phyloP scores from a whole-genome alignment of 2,797 vertebrate species.

The Strix occidentalis region DNA sequence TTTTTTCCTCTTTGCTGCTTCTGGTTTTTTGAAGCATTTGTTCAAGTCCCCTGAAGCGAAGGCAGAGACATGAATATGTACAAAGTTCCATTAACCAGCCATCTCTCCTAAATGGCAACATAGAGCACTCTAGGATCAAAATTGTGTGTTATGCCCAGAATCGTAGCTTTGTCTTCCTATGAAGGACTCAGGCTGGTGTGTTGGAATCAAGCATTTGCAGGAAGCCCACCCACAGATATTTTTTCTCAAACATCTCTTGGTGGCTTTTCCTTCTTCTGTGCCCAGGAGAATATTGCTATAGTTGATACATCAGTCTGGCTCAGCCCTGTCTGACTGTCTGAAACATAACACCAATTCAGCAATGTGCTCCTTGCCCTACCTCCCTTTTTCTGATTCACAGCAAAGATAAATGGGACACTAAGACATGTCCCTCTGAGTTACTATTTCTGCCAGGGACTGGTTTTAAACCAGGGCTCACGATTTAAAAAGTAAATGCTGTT shows the following conservation, averaged over 20 bases:
- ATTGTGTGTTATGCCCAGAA: background rate
- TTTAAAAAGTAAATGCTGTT: background rate
- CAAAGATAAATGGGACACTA: background rate
- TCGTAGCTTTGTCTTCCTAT: background rate
- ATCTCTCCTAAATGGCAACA: background rate
- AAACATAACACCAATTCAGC: slow-evolving; percentile 2
- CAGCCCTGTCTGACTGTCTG: background rate
- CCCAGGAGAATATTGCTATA: background rate
- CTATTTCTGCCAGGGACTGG: background rate
- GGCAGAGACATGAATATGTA: background rate
- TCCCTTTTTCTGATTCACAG: background rate
- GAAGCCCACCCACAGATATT: background rate
- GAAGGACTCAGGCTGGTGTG: background rate
- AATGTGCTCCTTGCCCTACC: background rate
- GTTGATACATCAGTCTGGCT: background rate
- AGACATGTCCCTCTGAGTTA: background rate
- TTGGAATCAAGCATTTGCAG: background rate
- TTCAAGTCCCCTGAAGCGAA: slow-evolving; percentile 6
- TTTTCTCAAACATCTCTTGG: slow-evolving; percentile 4
- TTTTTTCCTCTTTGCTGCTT: slow-evolving; percentile 3
- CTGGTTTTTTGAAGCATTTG: background rate
- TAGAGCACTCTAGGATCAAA: background rate
- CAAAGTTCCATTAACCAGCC: slow-evolving; percentile 33
- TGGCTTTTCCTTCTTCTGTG: background rate
- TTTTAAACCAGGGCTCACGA: background rate